Evolutionary conservation across 2,797 vertebrate species (phyloP), one percentile per base, ranked within the genome.

Genomic region (Perodicticus potto): DNA sequence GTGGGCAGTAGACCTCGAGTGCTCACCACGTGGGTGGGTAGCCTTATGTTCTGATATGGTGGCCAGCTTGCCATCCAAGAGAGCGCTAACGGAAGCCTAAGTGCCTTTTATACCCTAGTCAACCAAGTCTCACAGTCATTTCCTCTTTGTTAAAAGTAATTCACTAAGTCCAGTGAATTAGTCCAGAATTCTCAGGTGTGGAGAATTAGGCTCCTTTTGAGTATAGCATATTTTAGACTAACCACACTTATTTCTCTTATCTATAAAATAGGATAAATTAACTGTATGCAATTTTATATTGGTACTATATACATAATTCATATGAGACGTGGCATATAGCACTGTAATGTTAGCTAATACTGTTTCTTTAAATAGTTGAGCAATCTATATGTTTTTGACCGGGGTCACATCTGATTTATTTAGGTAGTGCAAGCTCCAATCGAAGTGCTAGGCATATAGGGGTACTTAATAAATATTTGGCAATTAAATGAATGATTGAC

Each of bases 401-500:
- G 29, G 29, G 29, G 1, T 85, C 11, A 3, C 59, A 19, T 22
- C 27, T 65, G 3, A 88, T 74, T 88, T 91, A 40, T 45, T 7
- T 65, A 85, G 29, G 25, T 34, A 88, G 37, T 69, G 81, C 16
- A 85, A 95, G 20, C 6, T 61, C 23, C 37, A 49, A 2, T 63
- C 55, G 27, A 86, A 69, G 16, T 32, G 0, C 59, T 80, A 14
- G 23, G 11, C 27, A 67, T 73, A 17, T 72, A 49, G 3, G n/a
- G 49, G 3, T n/a, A 23, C 1, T n/a, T 87, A 81, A 45, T 22
- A 94, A 76, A 74, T 73, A 84, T 76, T 76, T 76, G 43, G 77
- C 67, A 6, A 86, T n/a, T 67, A 72, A 77, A 65, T 86, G 29
- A 87, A 90, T 40, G n/a, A 86, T 61, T 69, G 87, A 77, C 55